Evolutionary conservation across 2,113 vertebrate genomes (phyloP), one percentile per base, ranked within the genome.

Genomic region (Gadus chalcogrammus): DNA sequence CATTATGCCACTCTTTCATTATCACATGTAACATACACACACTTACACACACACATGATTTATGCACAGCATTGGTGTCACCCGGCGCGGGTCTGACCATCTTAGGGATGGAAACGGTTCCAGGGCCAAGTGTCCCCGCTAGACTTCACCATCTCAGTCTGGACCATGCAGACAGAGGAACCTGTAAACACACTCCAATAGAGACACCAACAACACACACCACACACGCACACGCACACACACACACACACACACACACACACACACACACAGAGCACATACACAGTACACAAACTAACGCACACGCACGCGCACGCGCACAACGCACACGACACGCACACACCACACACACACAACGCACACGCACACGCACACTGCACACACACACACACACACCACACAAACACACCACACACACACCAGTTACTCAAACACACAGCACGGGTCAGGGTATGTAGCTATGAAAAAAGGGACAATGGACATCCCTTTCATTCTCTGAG

Each of bases 51-150:
- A 77, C 42, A 77, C 73, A 69, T 88, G 82, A 79, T 78, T 88
- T 88, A 87, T 83, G 87, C 63, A 48, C 71, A 64, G 71, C 71
- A 77, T 81, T 64, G 53, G 76, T 77, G 83, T 84, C 81, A 69
- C 76, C 65, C 76, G 76, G 83, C 88, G 83, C 76, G 81, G 80
- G 88, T 91, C 82, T 91, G 85, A 89, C 88, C 89, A 91, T 90
- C 82, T 91, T 91, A 81, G 90, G 87, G 63, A 87, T 90, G 90
- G 90, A 92, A 91, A 92, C 90, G 79, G 84, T 84, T 84, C 85
- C 84, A 67, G 76, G 62, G 66, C 76, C 79, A 48, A 48, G 72
- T 83, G 84, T 79, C 79, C 69, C 74, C 71, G 5, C 74, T 55
- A 76, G 72, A 69, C 77, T 66, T 79, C 64, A 55, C 79, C 61